These are phyloP conservation scores for Holothuria glaberrima DNA, from an alignment of 35 echinoderm and acorn worm species.

Conservation along the genomic window DNA sequence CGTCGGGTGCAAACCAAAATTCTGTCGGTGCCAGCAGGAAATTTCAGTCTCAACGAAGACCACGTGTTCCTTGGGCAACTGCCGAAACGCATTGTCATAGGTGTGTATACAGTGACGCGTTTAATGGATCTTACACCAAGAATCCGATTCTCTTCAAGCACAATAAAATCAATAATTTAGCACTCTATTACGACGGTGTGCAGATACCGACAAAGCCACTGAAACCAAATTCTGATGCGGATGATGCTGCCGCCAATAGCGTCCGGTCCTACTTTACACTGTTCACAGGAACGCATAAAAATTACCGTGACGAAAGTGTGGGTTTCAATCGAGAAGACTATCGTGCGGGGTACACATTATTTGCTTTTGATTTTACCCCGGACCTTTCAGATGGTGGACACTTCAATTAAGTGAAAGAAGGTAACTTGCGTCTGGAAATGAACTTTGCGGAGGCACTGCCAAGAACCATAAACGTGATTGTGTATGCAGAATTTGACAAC, in stretches of 20 bases:
- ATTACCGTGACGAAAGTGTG: no score
- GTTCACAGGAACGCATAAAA: no score
- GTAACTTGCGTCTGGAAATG: not conserved
- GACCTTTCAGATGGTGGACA: not conserved
- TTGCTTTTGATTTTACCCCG: no score
- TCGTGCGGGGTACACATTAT: no score
- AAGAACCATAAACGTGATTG: not conserved
- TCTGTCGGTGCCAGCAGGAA: no score
- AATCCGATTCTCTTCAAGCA: slow-evolving; percentile 18
- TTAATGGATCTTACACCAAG: slow-evolving; percentile 56
- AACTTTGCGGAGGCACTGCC: not conserved
- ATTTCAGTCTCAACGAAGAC: slow-evolving; percentile 61
- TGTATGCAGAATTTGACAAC: slow-evolving; percentile 7
- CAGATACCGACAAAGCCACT: no score
- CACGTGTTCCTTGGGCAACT: slow-evolving; percentile 73
- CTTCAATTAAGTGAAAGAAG: not conserved
- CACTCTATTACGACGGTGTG: no score
- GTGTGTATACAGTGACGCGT: slow-evolving; percentile 63
- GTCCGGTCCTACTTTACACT: no score
- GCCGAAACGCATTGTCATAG: slow-evolving; percentile 63
- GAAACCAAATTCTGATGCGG: no score
- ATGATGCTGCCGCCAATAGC: no score
- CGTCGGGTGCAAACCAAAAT: slow-evolving; percentile 61
- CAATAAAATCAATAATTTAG: no score
- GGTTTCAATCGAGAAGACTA: no score